phyloP scores from a whole-genome alignment of 2,888 invertebrate species.

The Caenorhabditis japonica region DNA sequence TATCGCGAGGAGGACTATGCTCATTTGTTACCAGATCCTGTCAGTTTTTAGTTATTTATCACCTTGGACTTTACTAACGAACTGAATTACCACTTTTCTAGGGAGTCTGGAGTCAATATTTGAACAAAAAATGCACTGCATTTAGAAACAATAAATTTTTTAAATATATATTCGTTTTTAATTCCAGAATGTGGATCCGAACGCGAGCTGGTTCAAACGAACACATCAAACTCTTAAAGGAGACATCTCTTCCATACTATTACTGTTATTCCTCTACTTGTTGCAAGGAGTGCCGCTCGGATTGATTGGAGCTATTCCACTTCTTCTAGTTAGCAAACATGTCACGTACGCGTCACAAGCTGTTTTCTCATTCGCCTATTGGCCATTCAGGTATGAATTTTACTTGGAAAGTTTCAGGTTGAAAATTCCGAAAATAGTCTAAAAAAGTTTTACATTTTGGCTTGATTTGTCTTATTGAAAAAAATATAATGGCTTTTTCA shows the following conservation, averaged over 20 bases:
- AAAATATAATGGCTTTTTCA: too few relatives aligned
- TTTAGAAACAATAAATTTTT: not conserved
- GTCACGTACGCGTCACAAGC: slow-evolving; percentile 94
- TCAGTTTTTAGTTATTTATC: slow-evolving; percentile 39
- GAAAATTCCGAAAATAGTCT: too few relatives aligned
- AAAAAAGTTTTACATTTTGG: too few relatives aligned
- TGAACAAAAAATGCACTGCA: too few relatives aligned
- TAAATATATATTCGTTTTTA: too few relatives aligned
- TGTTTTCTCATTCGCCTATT: slow-evolving; percentile 79
- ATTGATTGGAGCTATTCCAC: slow-evolving; percentile 91
- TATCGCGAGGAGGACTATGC: slow-evolving; percentile 22
- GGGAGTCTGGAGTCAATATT: too few relatives aligned
- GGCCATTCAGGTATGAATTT: slow-evolving; percentile 86
- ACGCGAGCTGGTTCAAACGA: slow-evolving; percentile 67
- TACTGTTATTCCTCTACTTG: slow-evolving; percentile 92
- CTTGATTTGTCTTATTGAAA: too few relatives aligned
- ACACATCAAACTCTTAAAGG: slow-evolving; percentile 70
- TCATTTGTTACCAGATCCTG: slow-evolving; percentile 48
- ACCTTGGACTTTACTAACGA: slow-evolving; percentile 20
- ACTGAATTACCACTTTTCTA: too few relatives aligned
- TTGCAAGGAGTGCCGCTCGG: slow-evolving; percentile 91
- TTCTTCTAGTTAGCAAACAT: slow-evolving; percentile 91
- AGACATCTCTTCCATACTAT: slow-evolving; percentile 77
- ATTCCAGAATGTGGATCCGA: slow-evolving; percentile 66
- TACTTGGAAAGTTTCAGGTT: slow-evolving; percentile 76